Evolutionary conservation across 2,113 vertebrate genomes (phyloP), one percentile per base, ranked within the genome.

Genomic region (Cisticola juncidis): DNA sequence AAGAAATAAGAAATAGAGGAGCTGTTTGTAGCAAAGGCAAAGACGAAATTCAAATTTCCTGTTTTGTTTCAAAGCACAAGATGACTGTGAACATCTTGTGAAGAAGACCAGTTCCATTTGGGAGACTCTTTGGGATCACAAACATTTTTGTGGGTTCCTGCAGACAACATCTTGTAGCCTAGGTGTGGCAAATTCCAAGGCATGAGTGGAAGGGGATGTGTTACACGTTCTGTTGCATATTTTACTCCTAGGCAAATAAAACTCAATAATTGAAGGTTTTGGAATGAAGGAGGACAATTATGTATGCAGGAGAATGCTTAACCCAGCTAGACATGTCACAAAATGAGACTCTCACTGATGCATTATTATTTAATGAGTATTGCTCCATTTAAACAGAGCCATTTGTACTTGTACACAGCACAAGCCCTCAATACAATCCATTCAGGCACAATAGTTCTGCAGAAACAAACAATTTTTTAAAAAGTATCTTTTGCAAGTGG

Each of bases 361-460:
- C 78, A 96, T 94, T 94, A 92, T 94, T 94, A 88, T 96, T 96
- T 96, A 96, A 95, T 96, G 91, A 89, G 65, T 64, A 91, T 91
- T 91, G 83, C 81, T 92, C 40, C 0, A 0, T 91, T 92, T 89
- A 64, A 94, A 31, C 61, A 86, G 84, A 23, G 53, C 76, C 44
- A 79, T 96, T 96, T 94, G 40, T 94, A 86, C 91, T 94, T 88
- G 70, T 88, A 73, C 33, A 5, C 47, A 78, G 62, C 85, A 60
- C 50, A 69, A 60, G 20, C 22, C 44, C 60, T 78, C 54, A 73
- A n/a, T 58, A 68, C 47, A 90, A 88, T 74, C 69, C 47, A 40
- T 81, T 81, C 82, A 74, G 64, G 73, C 60, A 54, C 51, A 83
- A 77, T 4, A 56, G 31, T 64, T 20, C 12, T 48, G 61, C 23